Evolutionary conservation across 1,140 invertebrate genomes (phyloP), one percentile per base, ranked within the genome.

Genomic region (Brevipalpus yothersi): DNA sequence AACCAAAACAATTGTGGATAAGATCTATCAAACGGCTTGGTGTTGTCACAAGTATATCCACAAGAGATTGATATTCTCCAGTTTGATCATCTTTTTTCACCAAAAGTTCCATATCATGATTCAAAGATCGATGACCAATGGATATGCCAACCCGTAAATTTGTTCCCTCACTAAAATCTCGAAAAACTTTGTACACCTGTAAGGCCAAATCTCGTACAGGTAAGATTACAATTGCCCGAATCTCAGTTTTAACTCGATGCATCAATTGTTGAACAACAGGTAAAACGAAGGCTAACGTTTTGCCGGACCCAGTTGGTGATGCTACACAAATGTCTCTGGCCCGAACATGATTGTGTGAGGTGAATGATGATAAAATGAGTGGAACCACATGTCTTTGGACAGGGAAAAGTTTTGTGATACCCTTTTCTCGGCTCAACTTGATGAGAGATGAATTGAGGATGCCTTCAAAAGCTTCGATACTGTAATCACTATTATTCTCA

Each of bases 241-340:
- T 75, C 66, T 79, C 74, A 62, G 72, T 75, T 2, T 76, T 70
- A 12, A 73, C 65, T 58, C 72, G 61, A 15, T 64, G 56, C 61
- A 69, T 68, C 63, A 77, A 65, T 62, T 71, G 68, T 72, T 96
- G 86, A 54, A 98, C 74, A 55, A 96, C 81, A 13, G 93, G 93
- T 59, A 97, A 72, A 61, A 86, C 86, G 78, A 88, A 97, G 7
- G 89, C 82, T 55, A 97, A 72, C 1, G 93, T 97, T 76, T 98
- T 98, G 11, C 93, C 93, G 77, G 89, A 94, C 12, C 93, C 94
- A 15, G 94, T 98, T 21, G 92, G 90, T 49, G 92, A 89, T 23
- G 89, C 93, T 43, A 97, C 84, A 75, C 92, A 96, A n/a, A 94
- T 76, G 71, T 98, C 93, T 63, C 80, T 76, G 0, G 83, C 82